These are phyloP conservation scores for Hemaris fuciformis DNA, from an alignment of 2,888 invertebrate genomes.

Conservation along the genomic window DNA sequence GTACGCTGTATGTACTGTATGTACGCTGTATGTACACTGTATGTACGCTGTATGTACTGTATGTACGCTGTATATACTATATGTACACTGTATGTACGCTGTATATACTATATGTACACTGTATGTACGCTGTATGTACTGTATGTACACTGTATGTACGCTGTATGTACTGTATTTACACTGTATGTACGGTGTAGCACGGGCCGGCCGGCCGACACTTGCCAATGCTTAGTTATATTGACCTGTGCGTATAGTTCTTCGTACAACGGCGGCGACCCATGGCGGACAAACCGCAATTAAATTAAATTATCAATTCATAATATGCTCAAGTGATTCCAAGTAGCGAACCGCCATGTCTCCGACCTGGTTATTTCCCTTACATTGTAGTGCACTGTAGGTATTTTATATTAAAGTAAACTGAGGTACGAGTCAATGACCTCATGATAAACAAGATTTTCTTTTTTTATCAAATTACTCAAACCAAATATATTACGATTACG, in stretches of 20 bases:
- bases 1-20: too few species aligned
- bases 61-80: too few species aligned
- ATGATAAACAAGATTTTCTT: neutral
- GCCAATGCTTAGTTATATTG: constrained; percentile 72
- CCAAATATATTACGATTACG: neutral
- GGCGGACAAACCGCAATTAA: too few species aligned
- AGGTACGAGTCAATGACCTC: constrained; percentile 19
- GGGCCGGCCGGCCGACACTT: constrained; percentile 58
- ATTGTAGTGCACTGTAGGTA: constrained; percentile 31
- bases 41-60: too few species aligned
- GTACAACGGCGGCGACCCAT: neutral
- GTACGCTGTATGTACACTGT: neutral
- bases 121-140: too few species aligned
- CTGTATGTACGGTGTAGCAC: constrained; percentile 35
- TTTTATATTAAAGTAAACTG: constrained; percentile 27
- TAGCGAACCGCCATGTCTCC: constrained; percentile 22
- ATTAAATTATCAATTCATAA: too few species aligned
- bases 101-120: too few species aligned
- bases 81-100: neutral
- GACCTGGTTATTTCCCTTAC: constrained; percentile 29
- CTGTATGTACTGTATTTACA: too few species aligned
- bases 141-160: too few species aligned
- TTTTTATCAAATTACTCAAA: neutral
- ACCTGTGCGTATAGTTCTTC: constrained; percentile 45
- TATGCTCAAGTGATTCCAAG: too few species aligned